Evolutionary conservation across 2,797 vertebrate genomes (phyloP).

Genomic region (Mormyrops attenuatus): DNA sequence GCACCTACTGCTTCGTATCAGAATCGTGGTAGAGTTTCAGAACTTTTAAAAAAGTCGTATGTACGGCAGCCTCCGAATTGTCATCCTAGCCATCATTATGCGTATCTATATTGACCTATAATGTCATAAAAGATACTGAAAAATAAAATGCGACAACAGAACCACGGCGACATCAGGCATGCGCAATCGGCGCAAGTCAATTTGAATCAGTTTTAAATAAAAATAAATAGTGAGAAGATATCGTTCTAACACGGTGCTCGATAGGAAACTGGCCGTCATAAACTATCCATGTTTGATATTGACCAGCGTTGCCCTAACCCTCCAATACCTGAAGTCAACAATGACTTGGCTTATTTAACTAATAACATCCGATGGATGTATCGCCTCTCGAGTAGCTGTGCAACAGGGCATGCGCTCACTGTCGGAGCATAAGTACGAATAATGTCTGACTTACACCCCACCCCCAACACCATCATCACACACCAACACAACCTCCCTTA

Average conservation of each 20-base stretch:
- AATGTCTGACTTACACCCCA: background rate
- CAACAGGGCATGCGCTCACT: background rate
- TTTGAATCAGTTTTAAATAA: background rate
- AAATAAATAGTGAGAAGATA: background rate
- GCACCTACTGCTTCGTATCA: background rate
- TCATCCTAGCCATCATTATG: background rate
- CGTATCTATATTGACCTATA: background rate
- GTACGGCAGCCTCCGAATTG: background rate
- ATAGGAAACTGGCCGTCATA: background rate
- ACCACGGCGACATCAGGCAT: background rate
- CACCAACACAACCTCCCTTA: background rate
- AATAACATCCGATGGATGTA: background rate
- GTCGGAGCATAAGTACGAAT: background rate
- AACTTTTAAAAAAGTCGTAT: background rate
- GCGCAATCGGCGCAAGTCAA: background rate
- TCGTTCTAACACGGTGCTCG: background rate
- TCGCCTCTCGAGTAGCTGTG: background rate
- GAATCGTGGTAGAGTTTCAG: background rate
- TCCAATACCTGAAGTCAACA: background rate
- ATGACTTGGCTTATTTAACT: background rate
- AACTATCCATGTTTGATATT: background rate
- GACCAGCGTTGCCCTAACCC: background rate
- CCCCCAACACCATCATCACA: background rate
- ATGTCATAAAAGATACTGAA: background rate
- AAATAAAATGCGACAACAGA: background rate